Evolutionary conservation across 2,113 vertebrate species (phyloP), one percentile per base, ranked within the genome.

Genomic region (Lagopus leucura): DNA sequence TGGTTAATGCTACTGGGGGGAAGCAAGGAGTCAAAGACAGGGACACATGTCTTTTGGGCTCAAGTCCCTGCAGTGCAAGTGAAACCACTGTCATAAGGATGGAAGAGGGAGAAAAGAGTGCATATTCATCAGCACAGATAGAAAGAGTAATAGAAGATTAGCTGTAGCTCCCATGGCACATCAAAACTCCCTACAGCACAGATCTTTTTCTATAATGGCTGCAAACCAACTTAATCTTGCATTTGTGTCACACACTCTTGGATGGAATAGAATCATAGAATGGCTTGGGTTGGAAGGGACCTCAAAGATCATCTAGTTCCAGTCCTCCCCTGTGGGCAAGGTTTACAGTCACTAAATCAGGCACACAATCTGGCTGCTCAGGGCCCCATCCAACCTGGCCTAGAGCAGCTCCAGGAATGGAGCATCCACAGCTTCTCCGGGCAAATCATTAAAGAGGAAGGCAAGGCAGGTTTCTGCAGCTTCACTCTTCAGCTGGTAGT

Each of bases 51-150:
- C 16, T 20, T n/a, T 6, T 3, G 4, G 61, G 72, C 42, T 72
- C 19, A 73, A 28, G 45, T 45, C 67, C 43, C 5, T 28, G 34
- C 22, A 3, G 5, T 54, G 27, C 0, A 2, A 61, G 30, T 65
- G n/a, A 69, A 4, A 42, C 7, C 5, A 3, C 25, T 6, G 3
- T 32, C 0, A 0, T 22, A 25, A 32, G 30, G 12, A 15, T 17
- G 38, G 38, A 34, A 73, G n/a, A 17, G 20, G 70, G 45, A 63
- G 54, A 82, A 64, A 82, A 89, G 36, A 4, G 1, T 27, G 77
- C 52, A 83, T 81, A 77, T 88, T 73, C 45, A 74, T 10, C 40
- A 32, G 3, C 36, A 71, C 10, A 40, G 78, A 50, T 22, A n/a
- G 52, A 78, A 45, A 3, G 9, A 30, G 40, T 12, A 76, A 14